phyloP scores from a whole-genome alignment of 2,888 invertebrate species.

The Leuctra nigra region DNA sequence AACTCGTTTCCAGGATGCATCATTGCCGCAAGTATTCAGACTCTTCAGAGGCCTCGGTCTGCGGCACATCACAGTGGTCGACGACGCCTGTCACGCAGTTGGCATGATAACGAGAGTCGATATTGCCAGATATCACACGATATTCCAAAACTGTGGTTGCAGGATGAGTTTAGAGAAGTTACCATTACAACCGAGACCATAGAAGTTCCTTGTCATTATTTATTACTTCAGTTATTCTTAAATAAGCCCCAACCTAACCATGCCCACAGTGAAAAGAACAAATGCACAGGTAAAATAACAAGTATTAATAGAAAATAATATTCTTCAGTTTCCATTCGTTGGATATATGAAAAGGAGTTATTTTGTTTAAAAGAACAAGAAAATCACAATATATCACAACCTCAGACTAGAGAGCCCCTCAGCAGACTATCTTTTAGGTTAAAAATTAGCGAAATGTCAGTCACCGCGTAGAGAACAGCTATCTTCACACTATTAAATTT shows the following conservation, averaged over 20 bases:
- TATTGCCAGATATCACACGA: constrained; percentile 66
- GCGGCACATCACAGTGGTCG: constrained; percentile 86
- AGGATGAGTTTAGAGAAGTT: constrained; percentile 67
- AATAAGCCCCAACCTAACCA: constrained; percentile 37
- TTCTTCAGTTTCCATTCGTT: background rate
- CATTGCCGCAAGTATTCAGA: constrained; percentile 36
- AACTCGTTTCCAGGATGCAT: background rate
- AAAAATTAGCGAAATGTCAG: no score
- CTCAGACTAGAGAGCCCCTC: no score
- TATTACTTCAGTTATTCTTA: constrained; percentile 35
- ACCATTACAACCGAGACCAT: background rate
- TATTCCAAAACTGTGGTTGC: constrained; percentile 63
- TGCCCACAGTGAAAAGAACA: constrained; percentile 35
- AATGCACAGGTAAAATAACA: constrained; percentile 33
- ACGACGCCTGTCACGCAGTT: constrained; percentile 84
- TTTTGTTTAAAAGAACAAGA: no score
- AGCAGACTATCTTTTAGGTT: no score
- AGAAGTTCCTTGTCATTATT: no score
- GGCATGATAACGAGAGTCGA: constrained; percentile 98
- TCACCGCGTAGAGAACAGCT: no score
- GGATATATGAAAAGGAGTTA: no score
- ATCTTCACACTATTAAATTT: no score
- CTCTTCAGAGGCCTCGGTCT: constrained; percentile 93
- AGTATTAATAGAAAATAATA: constrained; percentile 32
- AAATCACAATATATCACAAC: no score